phyloP scores from a whole-genome alignment of 37 sponge, comb jelly and placozoan species.

The Chondrilla cf. caribensis region DNA sequence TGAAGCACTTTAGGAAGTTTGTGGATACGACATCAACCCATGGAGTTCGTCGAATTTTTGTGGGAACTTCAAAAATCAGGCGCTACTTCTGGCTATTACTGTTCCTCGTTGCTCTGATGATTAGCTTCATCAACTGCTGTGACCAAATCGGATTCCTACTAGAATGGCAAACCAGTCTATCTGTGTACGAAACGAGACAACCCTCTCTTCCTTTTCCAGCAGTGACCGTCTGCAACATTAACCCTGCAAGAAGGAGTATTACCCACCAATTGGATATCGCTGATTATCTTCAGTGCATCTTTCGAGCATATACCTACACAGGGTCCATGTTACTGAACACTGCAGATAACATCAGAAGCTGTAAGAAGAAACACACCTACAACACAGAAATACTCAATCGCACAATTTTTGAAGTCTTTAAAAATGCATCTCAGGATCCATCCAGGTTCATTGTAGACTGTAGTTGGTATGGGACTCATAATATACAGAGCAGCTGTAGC shows the following conservation, averaged over 20 bases:
- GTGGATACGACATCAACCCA: constrained; percentile 38
- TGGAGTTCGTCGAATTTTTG: constrained; percentile 37
- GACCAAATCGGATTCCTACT: constrained; percentile 8
- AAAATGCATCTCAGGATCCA: not conserved
- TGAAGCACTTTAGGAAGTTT: constrained; percentile 23
- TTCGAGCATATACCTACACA: not conserved
- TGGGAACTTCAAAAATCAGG: constrained; percentile 35
- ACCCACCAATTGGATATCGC: not conserved
- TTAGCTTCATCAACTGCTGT: constrained; percentile 7
- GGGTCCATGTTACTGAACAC: not conserved
- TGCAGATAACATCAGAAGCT: not conserved
- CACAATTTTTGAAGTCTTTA: not conserved
- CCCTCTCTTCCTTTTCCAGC: not conserved
- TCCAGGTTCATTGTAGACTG: not conserved
- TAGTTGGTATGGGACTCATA: not conserved
- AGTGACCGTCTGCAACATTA: not conserved
- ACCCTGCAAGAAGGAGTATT: not conserved
- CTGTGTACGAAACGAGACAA: not conserved
- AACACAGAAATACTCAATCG: not conserved
- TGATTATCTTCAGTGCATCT: not conserved
- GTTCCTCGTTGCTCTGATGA: not conserved
- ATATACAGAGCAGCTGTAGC: not conserved
- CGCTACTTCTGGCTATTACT: constrained; percentile 40
- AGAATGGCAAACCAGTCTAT: constrained; percentile 10
- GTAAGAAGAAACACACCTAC: not conserved